phyloP scores from a whole-genome alignment of 23 tunicate species.

The Corella eumyota region DNA sequence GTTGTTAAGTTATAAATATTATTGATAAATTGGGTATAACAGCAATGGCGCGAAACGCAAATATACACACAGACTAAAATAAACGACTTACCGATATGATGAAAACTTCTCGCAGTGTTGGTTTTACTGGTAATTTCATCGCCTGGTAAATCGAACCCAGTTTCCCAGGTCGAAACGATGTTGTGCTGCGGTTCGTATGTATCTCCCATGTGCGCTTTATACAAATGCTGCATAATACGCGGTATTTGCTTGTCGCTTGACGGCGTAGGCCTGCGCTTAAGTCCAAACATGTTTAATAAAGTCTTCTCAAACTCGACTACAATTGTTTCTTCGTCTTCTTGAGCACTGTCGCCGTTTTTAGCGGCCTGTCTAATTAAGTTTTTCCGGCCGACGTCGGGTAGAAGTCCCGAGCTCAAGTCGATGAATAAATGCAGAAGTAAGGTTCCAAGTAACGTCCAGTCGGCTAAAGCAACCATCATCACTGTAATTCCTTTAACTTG shows the following conservation, averaged over 20 bases:
- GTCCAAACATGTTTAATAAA: constrained; percentile 66
- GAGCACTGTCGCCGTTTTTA: constrained; percentile 28
- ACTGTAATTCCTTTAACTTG: not conserved
- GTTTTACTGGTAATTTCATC: constrained; percentile 40
- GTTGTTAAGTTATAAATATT: too few species aligned
- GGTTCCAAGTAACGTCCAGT: constrained; percentile 8
- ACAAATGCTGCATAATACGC: constrained; percentile 83
- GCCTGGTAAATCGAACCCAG: constrained; percentile 67
- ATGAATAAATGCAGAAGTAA: constrained; percentile 14
- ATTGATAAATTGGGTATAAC: too few species aligned
- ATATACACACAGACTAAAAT: too few species aligned
- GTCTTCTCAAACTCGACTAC: constrained; percentile 46
- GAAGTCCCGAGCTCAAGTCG: constrained; percentile 32
- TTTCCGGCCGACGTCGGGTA: constrained; percentile 50
- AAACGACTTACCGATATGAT: constrained; percentile 87
- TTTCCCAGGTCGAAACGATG: constrained; percentile 43
- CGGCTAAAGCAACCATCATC: constrained; percentile 18
- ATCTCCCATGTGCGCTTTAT: constrained; percentile 88
- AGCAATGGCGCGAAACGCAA: too few species aligned
- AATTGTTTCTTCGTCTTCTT: constrained; percentile 47
- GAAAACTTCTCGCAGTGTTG: constrained; percentile 82
- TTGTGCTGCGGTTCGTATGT: constrained; percentile 25
- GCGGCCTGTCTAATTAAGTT: constrained; percentile 57
- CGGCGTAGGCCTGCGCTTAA: constrained; percentile 65
- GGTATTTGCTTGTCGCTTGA: constrained; percentile 33